A percentile compares a stretch with the other conserved stretches of the same genome.
Evolutionary conservation across 2,888 invertebrate genomes (phyloP).

Genomic region (Coenonympha glycerion): DNA sequence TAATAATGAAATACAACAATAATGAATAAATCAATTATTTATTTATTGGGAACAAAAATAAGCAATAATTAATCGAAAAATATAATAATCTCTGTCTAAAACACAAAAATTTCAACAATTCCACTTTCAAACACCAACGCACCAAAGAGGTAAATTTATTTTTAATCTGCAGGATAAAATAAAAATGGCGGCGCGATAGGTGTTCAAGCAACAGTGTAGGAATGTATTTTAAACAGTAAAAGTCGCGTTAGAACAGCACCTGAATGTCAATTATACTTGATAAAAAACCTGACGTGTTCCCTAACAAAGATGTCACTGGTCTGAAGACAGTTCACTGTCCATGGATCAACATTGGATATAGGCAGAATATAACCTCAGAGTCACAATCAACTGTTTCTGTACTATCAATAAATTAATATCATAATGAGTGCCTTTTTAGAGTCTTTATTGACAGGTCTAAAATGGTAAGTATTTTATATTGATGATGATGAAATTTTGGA

Average conservation of each 20-base stretch:
- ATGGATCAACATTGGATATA: too few relatives aligned
- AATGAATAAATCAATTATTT: too few relatives aligned
- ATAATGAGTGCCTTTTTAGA: too few relatives aligned
- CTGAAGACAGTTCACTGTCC: too few relatives aligned
- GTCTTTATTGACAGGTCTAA: too few relatives aligned
- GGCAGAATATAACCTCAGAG: too few relatives aligned
- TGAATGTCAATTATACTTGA: conserved; percentile 32
- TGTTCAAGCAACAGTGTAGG: conserved; percentile 48
- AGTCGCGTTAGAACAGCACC: conserved; percentile 52
- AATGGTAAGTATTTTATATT: too few relatives aligned
- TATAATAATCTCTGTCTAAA: conserved; percentile 70
- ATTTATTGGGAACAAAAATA: conserved; percentile 46
- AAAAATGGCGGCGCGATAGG: conserved; percentile 33
- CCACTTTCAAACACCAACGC: conserved; percentile 44
- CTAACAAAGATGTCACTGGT: conserved; percentile 26
- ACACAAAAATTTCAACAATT: conserved; percentile 64
- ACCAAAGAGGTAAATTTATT: conserved; percentile 14
- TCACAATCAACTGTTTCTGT: too few relatives aligned
- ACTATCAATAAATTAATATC: too few relatives aligned
- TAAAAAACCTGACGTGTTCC: conserved; percentile 19
- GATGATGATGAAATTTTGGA: too few relatives aligned
- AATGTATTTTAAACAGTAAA: conserved; percentile 50
- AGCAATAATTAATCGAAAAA: conserved; percentile 63
- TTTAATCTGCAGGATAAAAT: conserved; percentile 14
- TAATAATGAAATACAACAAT: conserved; percentile 55